Evolutionary conservation across 2,797 vertebrate species (phyloP).

Genomic region (Ptychobarbus kaznakovi): DNA sequence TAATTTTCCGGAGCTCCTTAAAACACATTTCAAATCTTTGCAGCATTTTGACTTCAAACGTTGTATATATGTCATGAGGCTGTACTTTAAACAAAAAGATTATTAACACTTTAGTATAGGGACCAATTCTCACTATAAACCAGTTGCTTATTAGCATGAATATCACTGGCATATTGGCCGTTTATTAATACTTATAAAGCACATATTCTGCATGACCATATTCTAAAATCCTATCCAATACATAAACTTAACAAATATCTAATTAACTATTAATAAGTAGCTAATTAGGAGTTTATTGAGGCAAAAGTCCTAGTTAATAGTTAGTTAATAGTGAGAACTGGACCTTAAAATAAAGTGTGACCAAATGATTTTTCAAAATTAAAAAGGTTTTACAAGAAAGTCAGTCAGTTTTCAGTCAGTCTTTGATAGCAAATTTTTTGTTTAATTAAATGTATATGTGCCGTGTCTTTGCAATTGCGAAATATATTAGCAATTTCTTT

Average conservation of each 20-base stretch:
- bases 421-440: neutral
- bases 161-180: neutral
- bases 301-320: neutral
- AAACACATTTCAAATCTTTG: neutral
- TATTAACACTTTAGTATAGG: neutral
- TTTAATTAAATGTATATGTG: neutral
- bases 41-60: neutral
- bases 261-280: neutral
- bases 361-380: neutral
- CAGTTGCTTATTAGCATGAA: neutral
- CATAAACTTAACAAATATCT: neutral
- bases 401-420: neutral
- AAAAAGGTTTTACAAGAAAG: neutral
- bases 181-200: neutral
- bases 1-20: neutral
- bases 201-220: neutral
- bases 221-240: neutral
- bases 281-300: neutral
- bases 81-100: neutral
- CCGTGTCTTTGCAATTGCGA: neutral
- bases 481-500: neutral
- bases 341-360: neutral
- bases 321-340: neutral
- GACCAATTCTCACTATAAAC: neutral
- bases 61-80: neutral